phyloP scores from a whole-genome alignment of 2,797 vertebrate species.

The Gallinago nigripennis region DNA sequence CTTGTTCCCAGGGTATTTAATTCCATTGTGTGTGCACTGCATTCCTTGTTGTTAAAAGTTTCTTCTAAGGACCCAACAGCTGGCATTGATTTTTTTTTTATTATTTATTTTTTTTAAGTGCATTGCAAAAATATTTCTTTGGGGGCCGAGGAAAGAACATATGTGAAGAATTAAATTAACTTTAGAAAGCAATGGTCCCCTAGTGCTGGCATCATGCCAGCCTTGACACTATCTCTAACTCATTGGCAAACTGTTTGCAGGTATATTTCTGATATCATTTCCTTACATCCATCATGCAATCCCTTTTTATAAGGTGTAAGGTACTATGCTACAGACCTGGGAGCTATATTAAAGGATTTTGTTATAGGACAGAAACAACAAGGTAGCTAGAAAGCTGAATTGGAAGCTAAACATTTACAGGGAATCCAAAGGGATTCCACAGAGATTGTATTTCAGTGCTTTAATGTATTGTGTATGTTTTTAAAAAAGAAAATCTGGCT shows the following conservation, averaged over 20 bases:
- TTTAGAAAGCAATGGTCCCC: neutral
- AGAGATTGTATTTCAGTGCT: conserved; percentile 6
- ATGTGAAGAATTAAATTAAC: conserved; percentile 14
- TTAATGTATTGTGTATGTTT: neutral
- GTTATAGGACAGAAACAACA: conserved; percentile 16
- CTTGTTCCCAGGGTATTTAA: neutral
- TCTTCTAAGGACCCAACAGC: neutral
- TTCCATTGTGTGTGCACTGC: neutral
- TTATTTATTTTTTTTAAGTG: neutral
- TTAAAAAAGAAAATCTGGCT: neutral
- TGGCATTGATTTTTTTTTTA: neutral
- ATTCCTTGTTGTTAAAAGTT: neutral
- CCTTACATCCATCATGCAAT: conserved; percentile 27
- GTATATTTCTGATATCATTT: conserved; percentile 29
- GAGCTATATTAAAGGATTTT: conserved; percentile 8
- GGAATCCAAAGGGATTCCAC: neutral
- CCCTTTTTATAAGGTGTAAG: conserved; percentile 40
- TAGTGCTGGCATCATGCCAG: neutral
- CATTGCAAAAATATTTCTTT: conserved; percentile 1
- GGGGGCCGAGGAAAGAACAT: neutral
- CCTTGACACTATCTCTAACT: neutral
- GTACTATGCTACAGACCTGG: neutral
- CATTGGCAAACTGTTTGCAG: neutral
- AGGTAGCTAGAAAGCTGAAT: neutral
- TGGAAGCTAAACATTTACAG: neutral